A percentile compares a stretch with the other conserved stretches of the same genome.
phyloP scores from a whole-genome alignment of 2,888 invertebrate species.

The Neuroscelio doddi region DNA sequence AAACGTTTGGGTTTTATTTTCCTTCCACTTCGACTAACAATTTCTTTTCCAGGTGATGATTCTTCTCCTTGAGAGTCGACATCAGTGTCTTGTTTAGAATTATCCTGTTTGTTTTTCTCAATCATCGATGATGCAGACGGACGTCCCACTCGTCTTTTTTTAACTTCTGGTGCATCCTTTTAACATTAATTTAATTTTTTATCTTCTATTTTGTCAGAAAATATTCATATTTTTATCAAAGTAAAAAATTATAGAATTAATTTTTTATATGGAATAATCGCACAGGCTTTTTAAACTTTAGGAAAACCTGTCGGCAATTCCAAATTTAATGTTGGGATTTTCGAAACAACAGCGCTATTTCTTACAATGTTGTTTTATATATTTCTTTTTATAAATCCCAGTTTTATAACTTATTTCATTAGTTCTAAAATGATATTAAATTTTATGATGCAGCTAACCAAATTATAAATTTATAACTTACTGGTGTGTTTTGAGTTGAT shows the following conservation, averaged over 20 bases:
- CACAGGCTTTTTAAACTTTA: conserved; percentile 72
- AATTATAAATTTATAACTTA: conserved; percentile 49
- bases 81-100: conserved; percentile 54
- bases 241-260: conserved; percentile 7
- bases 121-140: conserved; percentile 45
- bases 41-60: conserved; percentile 74
- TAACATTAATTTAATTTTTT: neutral
- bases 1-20: conserved; percentile 81
- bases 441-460: too few species aligned
- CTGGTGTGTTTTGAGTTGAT: conserved; percentile 55
- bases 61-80: conserved; percentile 71
- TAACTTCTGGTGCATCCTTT: conserved; percentile 57
- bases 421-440: neutral
- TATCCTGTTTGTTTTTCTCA: conserved; percentile 41
- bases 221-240: neutral
- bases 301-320: conserved; percentile 73
- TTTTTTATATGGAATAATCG: conserved; percentile 73
- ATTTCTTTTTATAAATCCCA: conserved; percentile 28
- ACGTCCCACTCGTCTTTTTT: conserved; percentile 58
- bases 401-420: neutral
- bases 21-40: conserved; percentile 81
- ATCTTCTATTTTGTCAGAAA: neutral
- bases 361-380: conserved; percentile 16
- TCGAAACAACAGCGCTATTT: conserved; percentile 36
- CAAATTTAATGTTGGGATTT: conserved; percentile 65